Percentiles rank a stretch among this genome's conserved stretches.
Conservation (phyloP, 1,140 invertebrate genomes). For the Paramacrobiotus metropolitanus region DNA sequence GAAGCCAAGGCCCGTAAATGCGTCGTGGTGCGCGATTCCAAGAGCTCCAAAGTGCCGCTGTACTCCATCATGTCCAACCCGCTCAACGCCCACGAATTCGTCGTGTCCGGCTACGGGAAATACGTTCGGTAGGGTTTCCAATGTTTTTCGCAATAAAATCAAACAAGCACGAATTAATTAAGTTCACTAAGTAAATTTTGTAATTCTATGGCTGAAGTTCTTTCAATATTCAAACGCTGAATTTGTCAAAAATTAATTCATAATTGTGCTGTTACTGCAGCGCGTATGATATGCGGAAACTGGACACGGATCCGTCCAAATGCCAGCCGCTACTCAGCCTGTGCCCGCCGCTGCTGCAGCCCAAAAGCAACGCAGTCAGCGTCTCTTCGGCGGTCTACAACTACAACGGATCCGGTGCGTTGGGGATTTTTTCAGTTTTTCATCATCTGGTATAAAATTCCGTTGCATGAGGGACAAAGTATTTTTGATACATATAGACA, state of each 20-base stretch:
- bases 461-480: too few species aligned
- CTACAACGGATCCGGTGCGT: constrained; percentile 42
- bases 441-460: background rate
- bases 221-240: background rate
- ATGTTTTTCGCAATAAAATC: background rate
- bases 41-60: constrained; percentile 36
- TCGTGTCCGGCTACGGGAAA: constrained; percentile 43
- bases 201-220: constrained; percentile 7
- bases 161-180: background rate
- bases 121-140: constrained; percentile 21
- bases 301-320: constrained; percentile 15
- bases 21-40: constrained; percentile 21
- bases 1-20: constrained; percentile 38
- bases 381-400: constrained; percentile 73
- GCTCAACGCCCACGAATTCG: constrained; percentile 42
- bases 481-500: too few species aligned
- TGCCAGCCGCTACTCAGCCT: constrained; percentile 27
- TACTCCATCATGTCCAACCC: constrained; percentile 71
- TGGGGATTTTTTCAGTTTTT: background rate
- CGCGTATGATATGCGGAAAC: constrained; percentile 24
- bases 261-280: constrained; percentile 14
- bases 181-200: constrained; percentile 9
- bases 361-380: constrained; percentile 22
- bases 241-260: too few species aligned
- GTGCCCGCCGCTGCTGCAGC: constrained; percentile 26